A percentile compares a stretch with the other conserved stretches of the same genome.
Conservation (phyloP, 2,113 vertebrate species). For the Siphamia tubifer region DNA sequence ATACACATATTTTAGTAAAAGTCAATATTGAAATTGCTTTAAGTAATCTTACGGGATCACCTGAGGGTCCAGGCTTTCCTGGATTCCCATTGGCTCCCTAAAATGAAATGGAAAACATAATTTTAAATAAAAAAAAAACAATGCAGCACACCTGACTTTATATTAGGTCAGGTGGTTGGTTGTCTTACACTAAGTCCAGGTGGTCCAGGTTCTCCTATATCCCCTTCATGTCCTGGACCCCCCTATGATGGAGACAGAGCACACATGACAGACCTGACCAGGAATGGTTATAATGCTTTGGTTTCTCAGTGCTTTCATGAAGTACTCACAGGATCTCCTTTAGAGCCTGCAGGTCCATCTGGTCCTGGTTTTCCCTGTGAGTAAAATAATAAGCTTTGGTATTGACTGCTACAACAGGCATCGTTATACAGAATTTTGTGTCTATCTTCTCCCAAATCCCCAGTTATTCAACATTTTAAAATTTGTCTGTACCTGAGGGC, state of each 20-base stretch:
- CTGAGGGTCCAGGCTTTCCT: conserved; percentile 78
- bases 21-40: conserved; percentile 56
- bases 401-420: neutral
- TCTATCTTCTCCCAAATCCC: no score
- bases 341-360: conserved; percentile 65
- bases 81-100: conserved; percentile 75
- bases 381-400: neutral
- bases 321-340: conserved; percentile 76
- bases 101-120: conserved; percentile 13
- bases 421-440: no score
- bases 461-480: neutral
- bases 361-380: conserved; percentile 73
- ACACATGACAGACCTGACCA: neutral
- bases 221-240: conserved; percentile 69
- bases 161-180: neutral
- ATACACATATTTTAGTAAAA: neutral
- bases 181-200: conserved; percentile 71
- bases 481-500: conserved; percentile 71
- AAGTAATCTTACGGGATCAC: conserved; percentile 85
- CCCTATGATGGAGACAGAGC: conserved; percentile 54
- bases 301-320: neutral
- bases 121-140: neutral
- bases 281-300: neutral
- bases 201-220: conserved; percentile 73
- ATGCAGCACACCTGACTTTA: neutral